Conservation (phyloP, 2,797 vertebrate species). For the Cuculus canorus region DNA sequence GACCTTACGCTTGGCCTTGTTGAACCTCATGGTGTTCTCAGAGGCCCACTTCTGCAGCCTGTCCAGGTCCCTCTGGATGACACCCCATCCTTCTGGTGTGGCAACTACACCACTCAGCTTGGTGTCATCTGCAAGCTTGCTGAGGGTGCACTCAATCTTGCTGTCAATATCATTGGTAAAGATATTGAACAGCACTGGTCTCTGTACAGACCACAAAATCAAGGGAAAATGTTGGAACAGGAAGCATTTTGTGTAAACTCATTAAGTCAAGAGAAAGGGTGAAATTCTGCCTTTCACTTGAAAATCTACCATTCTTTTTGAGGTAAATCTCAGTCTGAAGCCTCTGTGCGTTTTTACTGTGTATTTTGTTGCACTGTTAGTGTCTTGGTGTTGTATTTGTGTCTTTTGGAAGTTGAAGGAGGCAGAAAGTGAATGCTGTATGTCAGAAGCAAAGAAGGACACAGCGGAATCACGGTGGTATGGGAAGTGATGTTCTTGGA, state of each 20-base stretch:
- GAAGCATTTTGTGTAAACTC: neutral
- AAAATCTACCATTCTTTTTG: neutral
- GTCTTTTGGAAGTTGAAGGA: neutral
- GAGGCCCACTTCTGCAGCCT: no score
- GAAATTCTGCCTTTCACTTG: neutral
- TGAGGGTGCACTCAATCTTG: no score
- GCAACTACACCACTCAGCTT: no score
- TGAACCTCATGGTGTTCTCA: no score
- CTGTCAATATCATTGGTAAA: no score
- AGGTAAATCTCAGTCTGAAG: neutral
- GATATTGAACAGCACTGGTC: no score
- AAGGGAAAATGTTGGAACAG: neutral
- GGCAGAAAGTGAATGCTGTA: neutral
- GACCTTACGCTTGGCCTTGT: no score
- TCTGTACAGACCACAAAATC: no score
- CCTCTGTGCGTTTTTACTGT: neutral
- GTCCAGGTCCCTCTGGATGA: no score
- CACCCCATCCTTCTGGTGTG: no score
- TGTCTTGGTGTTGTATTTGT: neutral
- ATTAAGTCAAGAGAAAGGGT: neutral
- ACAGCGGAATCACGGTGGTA: neutral
- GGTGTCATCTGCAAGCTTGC: no score
- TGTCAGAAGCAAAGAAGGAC: neutral
- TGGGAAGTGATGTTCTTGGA: neutral
- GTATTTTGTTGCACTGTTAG: neutral